Evolutionary conservation across 2,113 vertebrate species (phyloP).

Genomic region (Pangasianodon gigas): DNA sequence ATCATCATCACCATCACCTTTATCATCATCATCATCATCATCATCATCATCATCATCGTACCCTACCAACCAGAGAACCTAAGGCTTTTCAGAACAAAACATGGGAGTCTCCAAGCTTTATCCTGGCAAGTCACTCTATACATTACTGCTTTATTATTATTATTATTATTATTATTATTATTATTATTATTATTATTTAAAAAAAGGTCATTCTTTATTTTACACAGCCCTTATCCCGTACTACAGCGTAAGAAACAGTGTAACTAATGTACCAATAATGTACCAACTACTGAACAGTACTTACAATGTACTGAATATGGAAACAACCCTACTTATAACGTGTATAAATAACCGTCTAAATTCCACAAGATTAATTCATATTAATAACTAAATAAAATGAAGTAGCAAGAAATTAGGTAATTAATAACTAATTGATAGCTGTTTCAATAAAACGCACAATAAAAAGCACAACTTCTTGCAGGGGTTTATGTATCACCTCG

Average conservation of each 20-base stretch:
- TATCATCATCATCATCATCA: background rate
- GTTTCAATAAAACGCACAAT: too few relatives aligned
- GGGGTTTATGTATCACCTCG: too few relatives aligned
- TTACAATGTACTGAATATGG: background rate
- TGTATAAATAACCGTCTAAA: too few relatives aligned
- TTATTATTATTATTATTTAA: background rate
- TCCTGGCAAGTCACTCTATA: background rate
- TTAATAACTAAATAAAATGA: too few relatives aligned
- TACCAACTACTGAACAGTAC: background rate
- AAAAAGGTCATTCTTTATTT: background rate
- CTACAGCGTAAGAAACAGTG: background rate
- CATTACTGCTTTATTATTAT: background rate
- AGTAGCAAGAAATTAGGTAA: too few relatives aligned
- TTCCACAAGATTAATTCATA: too few relatives aligned
- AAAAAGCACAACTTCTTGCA: too few relatives aligned
- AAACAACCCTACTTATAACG: too few relatives aligned
- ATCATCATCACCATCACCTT: background rate
- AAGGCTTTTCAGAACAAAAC: background rate
- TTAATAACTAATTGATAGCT: too few relatives aligned
- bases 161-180: background rate
- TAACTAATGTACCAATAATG: background rate
- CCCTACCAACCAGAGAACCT: background rate
- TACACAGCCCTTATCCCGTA: background rate
- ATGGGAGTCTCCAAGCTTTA: background rate
- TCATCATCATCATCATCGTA: background rate